Percentiles rank a stretch among this genome's conserved stretches.
These are phyloP conservation scores for Caenorhabditis remanei DNA, from an alignment of 1,140 invertebrate species.

Conservation along the genomic window DNA sequence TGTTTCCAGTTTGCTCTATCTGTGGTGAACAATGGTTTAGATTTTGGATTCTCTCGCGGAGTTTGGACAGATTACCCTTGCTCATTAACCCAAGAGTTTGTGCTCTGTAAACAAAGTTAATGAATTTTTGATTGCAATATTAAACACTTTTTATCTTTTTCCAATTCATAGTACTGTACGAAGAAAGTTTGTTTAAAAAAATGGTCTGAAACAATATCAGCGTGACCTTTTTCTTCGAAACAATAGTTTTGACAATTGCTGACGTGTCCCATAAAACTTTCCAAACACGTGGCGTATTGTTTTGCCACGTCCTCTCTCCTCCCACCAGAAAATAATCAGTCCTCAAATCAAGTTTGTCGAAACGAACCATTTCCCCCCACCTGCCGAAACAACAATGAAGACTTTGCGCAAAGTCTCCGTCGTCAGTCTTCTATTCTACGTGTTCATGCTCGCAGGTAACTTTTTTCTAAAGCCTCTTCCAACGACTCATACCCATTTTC, in stretches of 20 bases:
- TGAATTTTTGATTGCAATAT: not conserved
- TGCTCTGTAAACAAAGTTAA: conserved; percentile 2
- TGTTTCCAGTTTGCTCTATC: not conserved
- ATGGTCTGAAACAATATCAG: no score
- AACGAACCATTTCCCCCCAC: not conserved
- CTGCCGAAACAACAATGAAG: conserved; percentile 4
- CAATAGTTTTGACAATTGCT: no score
- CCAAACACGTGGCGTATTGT: no score
- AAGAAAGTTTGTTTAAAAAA: no score
- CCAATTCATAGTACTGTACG: no score
- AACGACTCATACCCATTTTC: not conserved
- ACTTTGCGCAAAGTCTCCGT: not conserved
- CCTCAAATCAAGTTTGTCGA: not conserved
- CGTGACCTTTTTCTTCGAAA: no score
- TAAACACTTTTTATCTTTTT: no score
- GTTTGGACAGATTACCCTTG: conserved; percentile 14
- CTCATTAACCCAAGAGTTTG: not conserved
- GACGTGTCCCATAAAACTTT: no score
- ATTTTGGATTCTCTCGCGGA: conserved; percentile 28
- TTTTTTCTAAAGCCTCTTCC: not conserved
- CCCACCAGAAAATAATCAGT: no score
- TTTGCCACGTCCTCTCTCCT: no score
- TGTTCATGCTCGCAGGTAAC: not conserved
- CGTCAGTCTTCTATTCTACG: not conserved
- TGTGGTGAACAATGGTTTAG: not conserved